These are phyloP conservation scores for Eulithis prunata DNA, from an alignment of 2,888 invertebrate genomes.

Conservation along the genomic window DNA sequence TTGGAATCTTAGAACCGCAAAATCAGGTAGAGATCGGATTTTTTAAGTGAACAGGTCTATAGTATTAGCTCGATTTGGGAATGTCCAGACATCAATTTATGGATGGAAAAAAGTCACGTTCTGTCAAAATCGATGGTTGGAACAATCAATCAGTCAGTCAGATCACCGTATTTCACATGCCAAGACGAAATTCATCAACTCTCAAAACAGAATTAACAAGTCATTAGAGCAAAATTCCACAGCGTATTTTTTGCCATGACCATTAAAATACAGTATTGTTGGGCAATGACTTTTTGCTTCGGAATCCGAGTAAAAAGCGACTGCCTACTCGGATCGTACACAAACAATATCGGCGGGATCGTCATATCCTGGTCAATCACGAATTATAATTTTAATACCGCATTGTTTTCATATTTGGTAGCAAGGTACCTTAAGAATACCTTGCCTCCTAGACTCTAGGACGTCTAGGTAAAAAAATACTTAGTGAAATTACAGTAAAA, in stretches of 20 bases:
- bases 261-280: slow-evolving; percentile 66
- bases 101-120: slow-evolving; percentile 34
- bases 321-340: slow-evolving; percentile 40
- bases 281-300: slow-evolving; percentile 73
- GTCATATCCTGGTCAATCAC: slow-evolving; percentile 68
- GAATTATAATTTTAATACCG: slow-evolving; percentile 59
- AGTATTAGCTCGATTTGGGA: slow-evolving; percentile 22
- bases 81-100: slow-evolving; percentile 26
- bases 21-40: too few relatives aligned
- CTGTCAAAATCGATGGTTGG: slow-evolving; percentile 36
- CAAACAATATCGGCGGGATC: slow-evolving; percentile 57
- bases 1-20: not conserved
- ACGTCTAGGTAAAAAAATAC: slow-evolving; percentile 33
- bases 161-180: slow-evolving; percentile 59
- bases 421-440: slow-evolving; percentile 29
- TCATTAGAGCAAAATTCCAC: slow-evolving; percentile 77
- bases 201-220: slow-evolving; percentile 72
- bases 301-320: slow-evolving; percentile 79
- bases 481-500: slow-evolving; percentile 67
- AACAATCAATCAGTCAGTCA: slow-evolving; percentile 40
- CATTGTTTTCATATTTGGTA: slow-evolving; percentile 42
- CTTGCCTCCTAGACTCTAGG: too few relatives aligned
- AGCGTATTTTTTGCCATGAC: slow-evolving; percentile 68
- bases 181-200: slow-evolving; percentile 69
- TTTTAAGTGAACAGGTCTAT: slow-evolving; percentile 10